Evolutionary conservation across 2,888 invertebrate species (phyloP).

Genomic region (Athripsodes cinereus): DNA sequence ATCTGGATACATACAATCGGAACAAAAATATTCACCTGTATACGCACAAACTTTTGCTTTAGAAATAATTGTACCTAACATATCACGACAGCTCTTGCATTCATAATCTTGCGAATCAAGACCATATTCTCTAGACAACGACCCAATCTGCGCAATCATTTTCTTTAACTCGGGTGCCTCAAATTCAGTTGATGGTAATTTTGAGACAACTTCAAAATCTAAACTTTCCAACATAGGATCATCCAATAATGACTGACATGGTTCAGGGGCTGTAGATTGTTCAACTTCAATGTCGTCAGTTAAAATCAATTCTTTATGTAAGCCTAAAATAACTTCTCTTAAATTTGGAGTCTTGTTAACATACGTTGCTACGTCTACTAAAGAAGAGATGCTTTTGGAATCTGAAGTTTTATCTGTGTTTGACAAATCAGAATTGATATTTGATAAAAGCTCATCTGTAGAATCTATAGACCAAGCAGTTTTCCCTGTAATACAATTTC

Average conservation of each 20-base stretch:
- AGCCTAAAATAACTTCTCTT: slow-evolving; percentile 54
- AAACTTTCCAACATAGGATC: slow-evolving; percentile 44
- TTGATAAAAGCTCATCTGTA: slow-evolving; percentile 48
- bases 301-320: slow-evolving; percentile 42
- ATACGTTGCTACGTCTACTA: slow-evolving; percentile 9
- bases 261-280: slow-evolving; percentile 32
- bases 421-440: slow-evolving; percentile 48
- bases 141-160: slow-evolving; percentile 61
- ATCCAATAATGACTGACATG: slow-evolving; percentile 37
- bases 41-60: slow-evolving; percentile 73
- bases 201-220: slow-evolving; percentile 55
- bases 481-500: slow-evolving; percentile 60
- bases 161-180: slow-evolving; percentile 50
- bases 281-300: slow-evolving; percentile 34
- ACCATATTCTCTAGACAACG: slow-evolving; percentile 70
- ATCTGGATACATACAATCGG: slow-evolving; percentile 79
- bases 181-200: slow-evolving; percentile 48
- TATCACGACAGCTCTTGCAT: slow-evolving; percentile 65
- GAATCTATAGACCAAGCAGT: slow-evolving; percentile 59
- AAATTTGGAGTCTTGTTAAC: slow-evolving; percentile 49
- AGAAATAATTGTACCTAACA: slow-evolving; percentile 46
- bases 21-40: slow-evolving; percentile 86
- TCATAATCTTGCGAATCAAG: slow-evolving; percentile 82
- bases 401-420: slow-evolving; percentile 49
- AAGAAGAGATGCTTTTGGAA: slow-evolving; percentile 34